Evolutionary conservation across 1,140 invertebrate species (phyloP).

Genomic region (Trichonephila inaurata): DNA sequence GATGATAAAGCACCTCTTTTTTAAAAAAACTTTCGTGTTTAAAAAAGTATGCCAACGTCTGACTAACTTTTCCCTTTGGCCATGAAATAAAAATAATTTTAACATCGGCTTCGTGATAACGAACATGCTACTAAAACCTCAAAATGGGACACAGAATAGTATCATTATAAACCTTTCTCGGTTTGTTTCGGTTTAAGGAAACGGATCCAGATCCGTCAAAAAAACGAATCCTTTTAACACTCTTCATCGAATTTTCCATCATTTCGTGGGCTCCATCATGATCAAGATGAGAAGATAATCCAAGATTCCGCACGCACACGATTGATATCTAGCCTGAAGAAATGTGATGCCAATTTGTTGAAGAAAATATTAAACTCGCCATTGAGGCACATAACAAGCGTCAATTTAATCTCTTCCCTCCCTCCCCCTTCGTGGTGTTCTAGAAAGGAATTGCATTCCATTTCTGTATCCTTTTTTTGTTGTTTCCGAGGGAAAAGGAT

Average conservation of each 20-base stretch:
- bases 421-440: neutral
- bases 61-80: neutral
- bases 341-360: neutral
- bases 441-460: neutral
- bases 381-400: constrained; percentile 16
- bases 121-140: neutral
- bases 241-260: neutral
- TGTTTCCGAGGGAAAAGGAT: neutral
- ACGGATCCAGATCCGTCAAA: neutral
- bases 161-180: neutral
- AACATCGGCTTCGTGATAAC: neutral
- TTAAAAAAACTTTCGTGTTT: neutral
- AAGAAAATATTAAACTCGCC: neutral
- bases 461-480: neutral
- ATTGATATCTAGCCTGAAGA: neutral
- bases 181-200: neutral
- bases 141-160: neutral
- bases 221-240: neutral
- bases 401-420: neutral
- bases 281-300: neutral
- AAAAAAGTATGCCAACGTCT: neutral
- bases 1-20: too few relatives aligned
- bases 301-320: neutral
- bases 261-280: neutral
- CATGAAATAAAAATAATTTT: neutral